Evolutionary conservation across 2,113 vertebrate species (phyloP).

Genomic region (Myotis davidii): DNA sequence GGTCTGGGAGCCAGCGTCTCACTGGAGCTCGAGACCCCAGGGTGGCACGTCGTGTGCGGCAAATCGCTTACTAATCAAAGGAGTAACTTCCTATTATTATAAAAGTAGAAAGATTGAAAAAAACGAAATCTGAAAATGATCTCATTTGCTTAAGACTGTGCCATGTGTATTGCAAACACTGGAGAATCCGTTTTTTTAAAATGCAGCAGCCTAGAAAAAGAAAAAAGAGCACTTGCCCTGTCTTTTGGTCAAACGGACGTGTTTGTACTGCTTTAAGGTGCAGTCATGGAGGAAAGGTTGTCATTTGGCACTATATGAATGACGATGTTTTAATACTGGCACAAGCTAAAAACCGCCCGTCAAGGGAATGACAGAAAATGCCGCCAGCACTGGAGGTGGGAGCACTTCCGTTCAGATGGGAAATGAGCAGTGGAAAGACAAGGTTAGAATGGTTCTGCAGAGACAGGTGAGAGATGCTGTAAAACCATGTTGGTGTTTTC

Average conservation of each 20-base stretch:
- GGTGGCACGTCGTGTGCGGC: conserved; percentile 70
- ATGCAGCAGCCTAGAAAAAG: conserved; percentile 80
- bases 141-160: conserved; percentile 81
- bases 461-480: conserved; percentile 69
- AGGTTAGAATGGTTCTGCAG: conserved; percentile 62
- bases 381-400: conserved; percentile 69
- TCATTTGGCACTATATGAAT: conserved; percentile 85
- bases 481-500: conserved; percentile 68
- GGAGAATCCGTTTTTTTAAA: conserved; percentile 77
- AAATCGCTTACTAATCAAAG: conserved; percentile 70
- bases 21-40: conserved; percentile 60
- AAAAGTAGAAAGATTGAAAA: conserved; percentile 84
- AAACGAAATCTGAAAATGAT: conserved; percentile 78
- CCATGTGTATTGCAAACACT: conserved; percentile 68
- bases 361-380: conserved; percentile 54
- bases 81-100: conserved; percentile 79
- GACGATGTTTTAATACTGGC: conserved; percentile 88
- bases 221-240: conserved; percentile 78
- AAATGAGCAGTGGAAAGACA: conserved; percentile 42
- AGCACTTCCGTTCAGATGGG: conserved; percentile 58
- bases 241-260: conserved; percentile 8
- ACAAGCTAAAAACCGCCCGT: conserved; percentile 82
- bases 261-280: conserved; percentile 55
- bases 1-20: conserved; percentile 47
- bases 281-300: conserved; percentile 72